Evolutionary conservation across 2,797 vertebrate genomes (phyloP), one percentile per base, ranked within the genome.

Genomic region (Chelidonichthys spinosus): DNA sequence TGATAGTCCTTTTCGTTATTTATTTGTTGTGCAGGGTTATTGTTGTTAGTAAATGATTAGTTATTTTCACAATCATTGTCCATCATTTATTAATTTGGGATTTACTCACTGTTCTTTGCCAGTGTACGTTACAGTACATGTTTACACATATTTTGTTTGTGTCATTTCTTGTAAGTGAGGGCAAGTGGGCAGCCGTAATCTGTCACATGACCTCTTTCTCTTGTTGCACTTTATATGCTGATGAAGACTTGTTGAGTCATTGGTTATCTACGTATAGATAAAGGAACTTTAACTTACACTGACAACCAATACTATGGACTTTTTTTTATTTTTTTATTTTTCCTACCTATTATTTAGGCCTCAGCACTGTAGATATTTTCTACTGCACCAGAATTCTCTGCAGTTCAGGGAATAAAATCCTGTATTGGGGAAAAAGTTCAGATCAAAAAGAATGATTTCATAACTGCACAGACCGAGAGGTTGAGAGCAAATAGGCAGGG

Each of bases 321-420:
- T 37, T 36, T 39, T 18, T 11, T n/a, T 11, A n/a, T 59, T 59
- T 32, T 60, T 13, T 25, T 14, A 60, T 18, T 43, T 43, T 59
- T 33, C 52, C 32, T 14, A 7, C 36, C 5, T 18, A 44, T 18
- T 47, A 64, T 63, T 40, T 72, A 14, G 44, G 36, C 33, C 68
- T 66, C 47, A 52, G 47, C 18, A 32, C 43, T 10, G n/a, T 18
- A 44, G 54, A 59, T 80, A 7, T 65, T 47, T 68, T 64, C 6
- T 35, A n/a, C 44, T 49, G 18, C 32, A 53, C 10, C 40, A 33
- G 0, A 63, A 46, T 50, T 55, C 10, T 15, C 43, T n/a, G 39
- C 37, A n/a, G 4, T 43, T 60, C 33, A 35, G 14, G 2, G 25
- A 32, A 32, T 15, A 63, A 59, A 61, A 60, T 67, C 37, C 9